Conservation (phyloP, 2,113 vertebrate genomes). For the Bubo scandiacus region DNA sequence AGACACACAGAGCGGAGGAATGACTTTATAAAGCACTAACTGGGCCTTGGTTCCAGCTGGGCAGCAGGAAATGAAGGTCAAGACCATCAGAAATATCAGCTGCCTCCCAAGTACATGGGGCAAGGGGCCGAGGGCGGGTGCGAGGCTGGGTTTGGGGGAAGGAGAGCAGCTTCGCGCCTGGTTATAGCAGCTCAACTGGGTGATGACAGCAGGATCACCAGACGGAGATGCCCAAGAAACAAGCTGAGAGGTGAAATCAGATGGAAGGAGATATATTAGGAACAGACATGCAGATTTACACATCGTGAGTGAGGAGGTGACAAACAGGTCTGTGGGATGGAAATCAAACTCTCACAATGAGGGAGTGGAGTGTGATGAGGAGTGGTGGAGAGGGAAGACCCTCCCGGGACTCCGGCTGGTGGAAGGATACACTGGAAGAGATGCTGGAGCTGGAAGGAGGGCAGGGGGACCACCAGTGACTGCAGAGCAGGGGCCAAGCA, state of each 20-base stretch:
- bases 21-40: background rate
- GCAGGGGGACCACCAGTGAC: background rate
- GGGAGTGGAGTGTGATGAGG: slow-evolving; percentile 7
- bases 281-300: slow-evolving; percentile 53
- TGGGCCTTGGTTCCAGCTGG: background rate
- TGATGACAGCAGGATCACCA: slow-evolving; percentile 43
- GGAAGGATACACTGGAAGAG: background rate
- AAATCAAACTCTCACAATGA: slow-evolving; percentile 20
- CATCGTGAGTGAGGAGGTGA: slow-evolving; percentile 57
- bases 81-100: background rate
- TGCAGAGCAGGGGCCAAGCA: background rate
- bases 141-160: background rate
- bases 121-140: background rate
- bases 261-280: slow-evolving; percentile 52
- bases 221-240: slow-evolving; percentile 43
- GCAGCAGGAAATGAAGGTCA: background rate
- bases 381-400: slow-evolving; percentile 34
- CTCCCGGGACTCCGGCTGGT: background rate
- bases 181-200: slow-evolving; percentile 20
- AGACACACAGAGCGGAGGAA: background rate
- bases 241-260: slow-evolving; percentile 55
- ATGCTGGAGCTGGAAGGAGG: background rate
- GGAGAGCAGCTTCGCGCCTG: background rate
- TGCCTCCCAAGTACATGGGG: background rate
- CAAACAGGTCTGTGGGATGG: slow-evolving; percentile 42